Conservation (phyloP, 2,888 invertebrate genomes). For the Philereme vetulata region DNA sequence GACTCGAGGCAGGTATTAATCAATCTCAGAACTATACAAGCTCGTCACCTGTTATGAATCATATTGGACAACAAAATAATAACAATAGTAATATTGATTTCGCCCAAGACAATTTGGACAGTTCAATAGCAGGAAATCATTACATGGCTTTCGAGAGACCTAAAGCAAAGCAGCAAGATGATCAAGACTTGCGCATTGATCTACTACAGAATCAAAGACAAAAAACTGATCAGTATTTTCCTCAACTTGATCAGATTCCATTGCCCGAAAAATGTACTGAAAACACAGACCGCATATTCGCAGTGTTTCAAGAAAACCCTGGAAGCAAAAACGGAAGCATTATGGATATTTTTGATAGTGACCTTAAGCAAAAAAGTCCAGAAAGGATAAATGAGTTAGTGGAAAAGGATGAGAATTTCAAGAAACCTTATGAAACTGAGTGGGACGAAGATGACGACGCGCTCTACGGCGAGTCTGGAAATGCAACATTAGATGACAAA, state of each 20-base stretch:
- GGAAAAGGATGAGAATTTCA: slow-evolving; percentile 55
- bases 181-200: slow-evolving; percentile 21
- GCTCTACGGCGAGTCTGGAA: slow-evolving; percentile 62
- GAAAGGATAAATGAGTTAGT: slow-evolving; percentile 48
- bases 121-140: slow-evolving; percentile 42
- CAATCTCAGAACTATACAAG: slow-evolving; percentile 8
- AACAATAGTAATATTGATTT: slow-evolving; percentile 42
- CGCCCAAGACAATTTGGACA: slow-evolving; percentile 54
- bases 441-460: slow-evolving; percentile 81
- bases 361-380: slow-evolving; percentile 49
- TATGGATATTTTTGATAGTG: slow-evolving; percentile 70
- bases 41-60: slow-evolving; percentile 3
- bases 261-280: slow-evolving; percentile 40
- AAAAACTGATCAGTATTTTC: slow-evolving; percentile 1
- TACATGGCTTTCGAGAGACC: slow-evolving; percentile 57
- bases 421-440: slow-evolving; percentile 60
- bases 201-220: slow-evolving; percentile 22
- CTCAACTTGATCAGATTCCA: slow-evolving; percentile 14
- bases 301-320: slow-evolving; percentile 63
- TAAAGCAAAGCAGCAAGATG: slow-evolving; percentile 23
- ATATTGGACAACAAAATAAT: slow-evolving; percentile 13
- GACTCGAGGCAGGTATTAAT: not conserved
- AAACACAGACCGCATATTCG: slow-evolving; percentile 60
- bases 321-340: slow-evolving; percentile 68
- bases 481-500: slow-evolving; percentile 23